These are phyloP conservation scores for Melopsittacus undulatus DNA, from an alignment of 2,797 vertebrate species.

Conservation along the genomic window DNA sequence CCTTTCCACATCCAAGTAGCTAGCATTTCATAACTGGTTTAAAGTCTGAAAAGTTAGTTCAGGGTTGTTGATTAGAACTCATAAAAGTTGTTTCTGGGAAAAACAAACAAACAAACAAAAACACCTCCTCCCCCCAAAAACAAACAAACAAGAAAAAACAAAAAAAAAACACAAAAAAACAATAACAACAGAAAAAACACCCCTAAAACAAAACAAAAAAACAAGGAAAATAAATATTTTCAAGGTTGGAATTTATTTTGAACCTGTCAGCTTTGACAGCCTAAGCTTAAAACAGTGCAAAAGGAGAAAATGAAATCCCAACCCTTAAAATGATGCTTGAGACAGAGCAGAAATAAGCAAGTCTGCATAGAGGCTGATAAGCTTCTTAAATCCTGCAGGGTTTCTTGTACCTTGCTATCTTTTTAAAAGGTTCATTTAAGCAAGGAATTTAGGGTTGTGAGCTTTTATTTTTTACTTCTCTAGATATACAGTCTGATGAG, in stretches of 20 bases:
- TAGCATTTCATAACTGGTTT: neutral
- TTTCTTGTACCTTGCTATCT: slow-evolving; percentile 31
- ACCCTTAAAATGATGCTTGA: slow-evolving; percentile 1
- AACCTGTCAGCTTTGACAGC: neutral
- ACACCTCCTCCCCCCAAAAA: too few relatives aligned
- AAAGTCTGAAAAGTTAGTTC: neutral
- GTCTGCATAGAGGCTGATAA: slow-evolving; percentile 48
- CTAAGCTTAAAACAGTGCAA: neutral
- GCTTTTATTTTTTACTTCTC: neutral
- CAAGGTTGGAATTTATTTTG: neutral
- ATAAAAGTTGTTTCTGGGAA: neutral
- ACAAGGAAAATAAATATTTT: neutral
- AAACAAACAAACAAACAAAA: neutral
- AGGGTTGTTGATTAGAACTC: neutral
- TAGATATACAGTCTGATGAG: neutral
- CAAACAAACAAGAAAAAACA: too few relatives aligned
- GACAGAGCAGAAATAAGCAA: slow-evolving; percentile 26
- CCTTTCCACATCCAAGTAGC: neutral
- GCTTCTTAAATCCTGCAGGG: slow-evolving; percentile 31
- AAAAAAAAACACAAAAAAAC: too few relatives aligned
- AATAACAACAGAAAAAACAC: too few relatives aligned
- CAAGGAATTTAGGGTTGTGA: slow-evolving; percentile 39
- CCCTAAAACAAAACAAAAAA: neutral
- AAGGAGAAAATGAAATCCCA: slow-evolving; percentile 28
- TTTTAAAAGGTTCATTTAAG: slow-evolving; percentile 50